Percentiles rank a stretch among this genome's conserved stretches.
Evolutionary conservation across 2,797 vertebrate species (phyloP).

Genomic region (Myoxocephalus aenaeus): DNA sequence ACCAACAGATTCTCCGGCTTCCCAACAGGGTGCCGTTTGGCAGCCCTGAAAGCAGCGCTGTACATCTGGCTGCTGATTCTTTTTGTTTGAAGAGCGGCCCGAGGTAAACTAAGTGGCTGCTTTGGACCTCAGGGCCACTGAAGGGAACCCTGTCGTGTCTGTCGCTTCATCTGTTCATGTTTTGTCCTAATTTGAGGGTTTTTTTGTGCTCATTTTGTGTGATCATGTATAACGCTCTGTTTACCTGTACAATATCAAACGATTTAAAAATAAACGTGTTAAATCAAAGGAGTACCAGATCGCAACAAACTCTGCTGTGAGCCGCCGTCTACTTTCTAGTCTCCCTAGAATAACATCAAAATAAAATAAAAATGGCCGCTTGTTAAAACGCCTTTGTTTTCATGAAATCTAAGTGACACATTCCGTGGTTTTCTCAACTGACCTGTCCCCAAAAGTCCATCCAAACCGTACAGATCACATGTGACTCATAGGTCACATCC

Average conservation of each 20-base stretch:
- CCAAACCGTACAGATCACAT: constrained; percentile 24
- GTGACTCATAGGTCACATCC: constrained; percentile 57
- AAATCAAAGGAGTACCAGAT: not conserved
- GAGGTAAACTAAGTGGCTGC: constrained; percentile 1
- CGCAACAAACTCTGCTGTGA: not conserved
- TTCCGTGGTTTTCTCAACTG: constrained; percentile 15
- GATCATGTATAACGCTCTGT: not conserved
- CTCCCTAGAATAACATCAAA: too few species aligned
- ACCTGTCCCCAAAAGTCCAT: constrained; percentile 16
- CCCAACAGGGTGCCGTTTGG: constrained; percentile 16
- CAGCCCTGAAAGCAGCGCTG: constrained; percentile 4
- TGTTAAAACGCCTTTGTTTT: not conserved
- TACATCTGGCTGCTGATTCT: constrained; percentile 20
- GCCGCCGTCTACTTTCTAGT: too few species aligned
- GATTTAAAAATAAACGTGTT: not conserved
- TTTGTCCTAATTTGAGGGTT: not conserved
- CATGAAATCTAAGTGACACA: constrained; percentile 8
- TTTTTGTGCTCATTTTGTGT: not conserved
- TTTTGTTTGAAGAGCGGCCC: constrained; percentile 27
- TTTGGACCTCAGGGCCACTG: not conserved
- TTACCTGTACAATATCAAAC: not conserved
- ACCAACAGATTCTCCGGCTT: not conserved
- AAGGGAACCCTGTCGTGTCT: constrained; percentile 2
- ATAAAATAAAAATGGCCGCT: not conserved
- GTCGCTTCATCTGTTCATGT: not conserved